Conservation (phyloP, 2,888 invertebrate genomes). For the Oxycera nigricornis region DNA sequence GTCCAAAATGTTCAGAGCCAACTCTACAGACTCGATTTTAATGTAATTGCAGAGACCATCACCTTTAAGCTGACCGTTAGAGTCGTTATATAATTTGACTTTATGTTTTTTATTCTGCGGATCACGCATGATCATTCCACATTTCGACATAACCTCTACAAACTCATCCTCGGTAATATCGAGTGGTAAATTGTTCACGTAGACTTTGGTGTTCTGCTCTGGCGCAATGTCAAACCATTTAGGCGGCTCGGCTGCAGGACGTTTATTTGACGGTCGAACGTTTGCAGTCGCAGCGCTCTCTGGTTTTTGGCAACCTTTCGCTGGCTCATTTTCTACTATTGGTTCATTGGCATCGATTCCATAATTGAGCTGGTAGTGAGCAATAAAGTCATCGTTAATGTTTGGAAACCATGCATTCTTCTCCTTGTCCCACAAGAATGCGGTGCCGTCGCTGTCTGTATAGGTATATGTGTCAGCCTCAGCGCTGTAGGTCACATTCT, state of each 20-base stretch:
- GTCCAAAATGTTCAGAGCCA: constrained; percentile 91
- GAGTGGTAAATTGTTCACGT: constrained; percentile 89
- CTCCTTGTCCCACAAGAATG: constrained; percentile 88
- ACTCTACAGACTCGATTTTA: constrained; percentile 90
- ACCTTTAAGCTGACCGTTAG: constrained; percentile 85
- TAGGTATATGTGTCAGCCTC: constrained; percentile 82
- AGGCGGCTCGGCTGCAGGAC: too few relatives aligned
- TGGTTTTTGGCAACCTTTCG: constrained; percentile 45
- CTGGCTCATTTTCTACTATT: constrained; percentile 52
- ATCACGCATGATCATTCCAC: constrained; percentile 93
- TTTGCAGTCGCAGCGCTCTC: constrained; percentile 48
- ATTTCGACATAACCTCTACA: constrained; percentile 93
- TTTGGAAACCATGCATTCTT: constrained; percentile 97
- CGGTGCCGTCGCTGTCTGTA: constrained; percentile 85
- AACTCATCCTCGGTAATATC: constrained; percentile 91
- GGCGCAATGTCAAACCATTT: constrained; percentile 95
- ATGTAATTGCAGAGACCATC: constrained; percentile 97
- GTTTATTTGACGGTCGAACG: too few relatives aligned
- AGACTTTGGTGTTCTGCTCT: constrained; percentile 91
- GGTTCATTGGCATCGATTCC: constrained; percentile 76
- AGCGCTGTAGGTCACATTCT: constrained; percentile 68
- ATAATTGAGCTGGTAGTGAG: constrained; percentile 94
- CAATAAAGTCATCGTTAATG: constrained; percentile 96
- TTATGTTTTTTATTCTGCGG: constrained; percentile 80
- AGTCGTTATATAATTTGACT: constrained; percentile 89